Conservation (phyloP, 2,888 invertebrate species). For the Thecophora atra region DNA sequence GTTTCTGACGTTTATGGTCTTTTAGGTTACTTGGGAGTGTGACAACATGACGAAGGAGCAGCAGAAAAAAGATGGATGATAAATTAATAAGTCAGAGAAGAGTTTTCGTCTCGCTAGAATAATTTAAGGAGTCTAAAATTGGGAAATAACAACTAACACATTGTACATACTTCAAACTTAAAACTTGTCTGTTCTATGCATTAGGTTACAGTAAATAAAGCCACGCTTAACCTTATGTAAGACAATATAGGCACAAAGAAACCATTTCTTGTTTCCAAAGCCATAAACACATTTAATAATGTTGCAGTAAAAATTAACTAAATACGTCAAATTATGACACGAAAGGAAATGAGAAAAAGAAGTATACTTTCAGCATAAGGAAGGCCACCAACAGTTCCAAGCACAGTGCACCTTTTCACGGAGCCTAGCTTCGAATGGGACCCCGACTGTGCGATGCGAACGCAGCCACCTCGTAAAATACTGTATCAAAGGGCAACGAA, state of each 20-base stretch:
- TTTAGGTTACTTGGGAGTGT: conserved; percentile 4
- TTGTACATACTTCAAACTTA: too few species aligned
- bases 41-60: not conserved
- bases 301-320: not conserved
- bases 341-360: too few species aligned
- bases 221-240: too few species aligned
- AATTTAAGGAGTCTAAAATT: not conserved
- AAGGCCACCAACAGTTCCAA: conserved; percentile 7
- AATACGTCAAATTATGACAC: too few species aligned
- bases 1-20: conserved; percentile 25
- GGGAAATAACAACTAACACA: too few species aligned
- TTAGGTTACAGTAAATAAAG: too few species aligned
- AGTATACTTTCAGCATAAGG: not conserved
- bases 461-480: not conserved
- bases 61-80: not conserved
- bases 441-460: conserved; percentile 1
- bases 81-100: not conserved
- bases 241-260: too few species aligned
- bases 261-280: too few species aligned
- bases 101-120: not conserved
- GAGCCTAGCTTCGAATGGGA: not conserved
- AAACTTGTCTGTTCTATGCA: too few species aligned
- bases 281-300: not conserved
- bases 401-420: not conserved
- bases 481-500: not conserved